Evolutionary conservation across 2,888 invertebrate species (phyloP), one percentile per base, ranked within the genome.

Genomic region (Meiosimyza platycephala): DNA sequence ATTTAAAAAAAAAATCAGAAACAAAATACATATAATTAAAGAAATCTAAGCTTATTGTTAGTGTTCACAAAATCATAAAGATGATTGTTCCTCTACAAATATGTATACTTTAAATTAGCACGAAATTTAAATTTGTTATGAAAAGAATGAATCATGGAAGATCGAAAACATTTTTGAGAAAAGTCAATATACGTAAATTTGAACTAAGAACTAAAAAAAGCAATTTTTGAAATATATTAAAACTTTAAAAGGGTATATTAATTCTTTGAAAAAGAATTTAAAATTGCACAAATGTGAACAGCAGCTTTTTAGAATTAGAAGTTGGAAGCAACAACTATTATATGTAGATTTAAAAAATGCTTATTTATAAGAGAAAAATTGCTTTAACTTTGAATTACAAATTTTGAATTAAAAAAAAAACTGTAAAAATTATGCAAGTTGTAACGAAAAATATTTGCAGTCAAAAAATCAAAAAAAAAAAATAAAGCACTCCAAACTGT

Each of bases 1-100:
- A 57, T 74, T 67, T 70, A 73, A 62, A 71, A 75, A 63, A 73
- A 75, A 54, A 73, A 70, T 62, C 68, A 73, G 66, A 62, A 72
- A 63, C 16, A 68, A 15, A 48, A 69, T 7, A 60, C 6, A 69
- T 48, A 64, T 9, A 18, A 22, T 48, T 9, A 18, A 51, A 51
- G 28, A 18, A 22, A 15, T 50, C 50, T 52, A 52, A 52, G 57
- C 50, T 59, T 18, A 57, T 67, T 57, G 68, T 68, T 68, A 68
- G 28, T 40, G 40, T 40, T 40, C 40, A 40, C 40, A 2, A 40
- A 40, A 40, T 7, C 40, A 40, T 9, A 40, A 40, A 40, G 40
- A 9, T 9, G 1, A 40, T 40, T 40, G 40, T 40, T 40, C 40
- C 40, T 40, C 40, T 9, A 40, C 40, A 40, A 40, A 9, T 40